phyloP scores from a whole-genome alignment of 2,797 vertebrate genomes.

The Pangasius larnaudii region DNA sequence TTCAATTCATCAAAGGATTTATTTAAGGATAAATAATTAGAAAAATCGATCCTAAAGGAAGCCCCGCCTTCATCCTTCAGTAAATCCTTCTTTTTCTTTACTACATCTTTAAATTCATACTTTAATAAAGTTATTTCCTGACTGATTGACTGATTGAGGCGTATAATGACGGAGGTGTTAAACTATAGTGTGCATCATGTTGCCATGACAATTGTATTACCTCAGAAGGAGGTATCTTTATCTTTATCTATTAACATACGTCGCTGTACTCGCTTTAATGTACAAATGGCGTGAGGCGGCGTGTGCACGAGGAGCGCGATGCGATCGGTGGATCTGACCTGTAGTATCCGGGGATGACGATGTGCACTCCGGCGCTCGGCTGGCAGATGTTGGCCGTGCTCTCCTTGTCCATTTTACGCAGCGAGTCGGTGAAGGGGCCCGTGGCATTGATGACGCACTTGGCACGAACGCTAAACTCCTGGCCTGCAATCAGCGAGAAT shows the following conservation, averaged over 20 bases:
- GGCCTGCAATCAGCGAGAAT: conserved; percentile 77
- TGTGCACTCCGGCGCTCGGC: conserved; percentile 94
- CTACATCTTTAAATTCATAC: neutral
- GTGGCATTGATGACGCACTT: conserved; percentile 98
- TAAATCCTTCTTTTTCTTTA: neutral
- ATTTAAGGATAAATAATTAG: neutral
- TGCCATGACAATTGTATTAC: neutral
- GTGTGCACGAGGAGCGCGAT: neutral
- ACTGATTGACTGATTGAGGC: neutral
- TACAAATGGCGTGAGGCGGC: neutral
- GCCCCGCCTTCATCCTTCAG: neutral
- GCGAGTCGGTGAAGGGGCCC: conserved; percentile 92
- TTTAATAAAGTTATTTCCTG: neutral
- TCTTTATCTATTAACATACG: neutral
- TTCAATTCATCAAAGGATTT: neutral
- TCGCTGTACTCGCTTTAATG: neutral
- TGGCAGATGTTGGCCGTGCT: conserved; percentile 87
- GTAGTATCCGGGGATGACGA: conserved; percentile 98
- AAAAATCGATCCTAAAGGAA: neutral
- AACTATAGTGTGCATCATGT: neutral
- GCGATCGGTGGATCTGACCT: conserved; percentile 75
- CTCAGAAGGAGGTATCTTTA: neutral
- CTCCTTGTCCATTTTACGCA: conserved; percentile 94
- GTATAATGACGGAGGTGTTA: neutral
- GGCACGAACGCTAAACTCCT: conserved; percentile 92